Evolutionary conservation across 2,888 invertebrate species (phyloP).

Genomic region (Athripsodes cinereus): DNA sequence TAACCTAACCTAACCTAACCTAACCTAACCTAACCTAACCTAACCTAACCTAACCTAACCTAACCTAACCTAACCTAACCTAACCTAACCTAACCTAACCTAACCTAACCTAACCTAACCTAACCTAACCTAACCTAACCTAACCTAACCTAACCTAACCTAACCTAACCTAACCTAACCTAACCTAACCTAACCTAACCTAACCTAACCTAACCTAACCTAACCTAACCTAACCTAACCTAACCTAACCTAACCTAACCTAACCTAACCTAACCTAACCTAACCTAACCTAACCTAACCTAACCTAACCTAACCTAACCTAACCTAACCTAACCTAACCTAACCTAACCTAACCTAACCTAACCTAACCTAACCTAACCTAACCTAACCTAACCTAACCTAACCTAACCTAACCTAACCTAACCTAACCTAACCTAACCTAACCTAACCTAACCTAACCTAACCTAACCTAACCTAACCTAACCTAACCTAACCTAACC

Average conservation of each 20-base stretch:
- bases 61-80: slow-evolving; percentile 2
- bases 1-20: slow-evolving; percentile 8
- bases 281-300: slow-evolving; percentile 7
- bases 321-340: slow-evolving; percentile 8
- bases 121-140: not conserved
- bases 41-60: slow-evolving; percentile 4
- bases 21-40: slow-evolving; percentile 7
- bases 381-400: not conserved
- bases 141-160: slow-evolving; percentile 5
- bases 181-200: slow-evolving; percentile 4
- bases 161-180: slow-evolving; percentile 1
- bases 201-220: slow-evolving; percentile 5
- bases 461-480: not conserved
- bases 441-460: not conserved
- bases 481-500: not conserved
- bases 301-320: slow-evolving; percentile 7
- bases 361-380: not conserved
- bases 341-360: slow-evolving; percentile 8
- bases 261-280: slow-evolving; percentile 1
- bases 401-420: not conserved
- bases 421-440: not conserved
- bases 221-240: not conserved
- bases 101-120: slow-evolving; percentile 6
- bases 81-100: slow-evolving; percentile 11
- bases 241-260: not conserved